Percentiles rank a stretch among this genome's conserved stretches.
phyloP scores from a whole-genome alignment of 2,888 invertebrate species.

The Thelaira solivaga region DNA sequence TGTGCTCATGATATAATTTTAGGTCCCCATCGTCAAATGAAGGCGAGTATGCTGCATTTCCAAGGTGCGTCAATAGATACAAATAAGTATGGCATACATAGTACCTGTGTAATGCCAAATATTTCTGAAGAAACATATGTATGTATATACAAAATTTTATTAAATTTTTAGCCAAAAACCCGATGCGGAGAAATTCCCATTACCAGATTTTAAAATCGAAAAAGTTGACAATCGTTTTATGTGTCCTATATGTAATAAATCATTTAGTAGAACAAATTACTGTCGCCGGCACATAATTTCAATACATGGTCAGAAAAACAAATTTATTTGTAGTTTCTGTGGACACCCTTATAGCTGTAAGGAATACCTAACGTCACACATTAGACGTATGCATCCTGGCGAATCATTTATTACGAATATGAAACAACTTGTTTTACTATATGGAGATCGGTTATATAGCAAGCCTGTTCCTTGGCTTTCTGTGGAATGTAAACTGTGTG shows the following conservation, averaged over 20 bases:
- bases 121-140: conserved; percentile 59
- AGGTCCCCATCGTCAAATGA: background rate
- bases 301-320: conserved; percentile 66
- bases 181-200: conserved; percentile 58
- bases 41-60: background rate
- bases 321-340: conserved; percentile 66
- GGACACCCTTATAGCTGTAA: conserved; percentile 69
- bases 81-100: no score
- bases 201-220: conserved; percentile 39
- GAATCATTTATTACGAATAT: conserved; percentile 64
- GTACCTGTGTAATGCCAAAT: no score
- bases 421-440: conserved; percentile 65
- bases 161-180: conserved; percentile 48
- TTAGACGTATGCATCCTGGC: conserved; percentile 57
- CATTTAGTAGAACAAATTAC: conserved; percentile 72
- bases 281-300: conserved; percentile 70
- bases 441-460: conserved; percentile 69
- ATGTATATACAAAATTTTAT: conserved; percentile 41
- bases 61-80: background rate
- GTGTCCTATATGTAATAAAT: conserved; percentile 70
- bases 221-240: conserved; percentile 64
- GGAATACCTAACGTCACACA: conserved; percentile 68
- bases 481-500: conserved; percentile 73
- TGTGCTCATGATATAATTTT: background rate
- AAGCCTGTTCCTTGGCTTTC: conserved; percentile 65